Conservation (phyloP, 2,797 vertebrate species). For the Melanotaenia parkinsoni region DNA sequence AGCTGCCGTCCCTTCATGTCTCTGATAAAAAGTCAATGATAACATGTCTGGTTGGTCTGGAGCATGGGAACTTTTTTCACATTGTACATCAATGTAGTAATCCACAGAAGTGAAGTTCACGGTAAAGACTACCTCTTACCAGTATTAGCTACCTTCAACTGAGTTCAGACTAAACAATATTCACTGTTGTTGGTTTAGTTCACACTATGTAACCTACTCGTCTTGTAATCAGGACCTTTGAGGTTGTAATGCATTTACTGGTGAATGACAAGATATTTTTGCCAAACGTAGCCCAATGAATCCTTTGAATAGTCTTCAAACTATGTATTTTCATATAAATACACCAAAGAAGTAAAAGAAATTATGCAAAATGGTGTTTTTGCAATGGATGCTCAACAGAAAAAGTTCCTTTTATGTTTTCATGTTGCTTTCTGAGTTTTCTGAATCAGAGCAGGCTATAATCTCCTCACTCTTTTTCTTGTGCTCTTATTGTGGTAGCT, state of each 20-base stretch:
- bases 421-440: background rate
- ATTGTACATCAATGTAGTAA: background rate
- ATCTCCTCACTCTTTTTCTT: background rate
- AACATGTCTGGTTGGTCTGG: conserved; percentile 4
- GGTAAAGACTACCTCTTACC: background rate
- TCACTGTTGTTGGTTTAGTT: background rate
- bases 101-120: background rate
- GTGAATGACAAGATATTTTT: background rate
- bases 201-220: too few species aligned
- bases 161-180: background rate
- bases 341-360: too few species aligned
- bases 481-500: background rate
- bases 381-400: background rate
- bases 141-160: background rate
- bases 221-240: background rate
- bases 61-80: background rate
- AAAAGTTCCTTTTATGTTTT: background rate
- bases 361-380: too few species aligned
- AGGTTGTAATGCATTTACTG: background rate
- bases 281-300: background rate
- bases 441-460: background rate
- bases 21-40: conserved; percentile 8
- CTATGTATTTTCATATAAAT: too few species aligned
- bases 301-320: background rate
- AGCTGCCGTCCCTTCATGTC: background rate